Evolutionary conservation across 2,888 invertebrate species (phyloP).

Genomic region (Peribatodes rhomboidaria): DNA sequence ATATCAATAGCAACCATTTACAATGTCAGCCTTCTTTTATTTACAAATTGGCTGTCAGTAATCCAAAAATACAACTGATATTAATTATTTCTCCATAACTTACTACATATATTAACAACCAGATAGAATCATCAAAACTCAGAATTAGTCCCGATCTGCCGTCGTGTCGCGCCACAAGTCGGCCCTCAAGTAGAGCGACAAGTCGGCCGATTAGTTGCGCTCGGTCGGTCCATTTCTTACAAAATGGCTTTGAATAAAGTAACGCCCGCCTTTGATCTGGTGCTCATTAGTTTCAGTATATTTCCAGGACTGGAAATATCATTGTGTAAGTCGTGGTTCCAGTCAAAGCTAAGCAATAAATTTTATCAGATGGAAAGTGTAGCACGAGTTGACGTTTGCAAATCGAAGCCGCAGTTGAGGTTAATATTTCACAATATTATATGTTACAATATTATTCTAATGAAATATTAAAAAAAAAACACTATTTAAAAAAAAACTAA

Average conservation of each 20-base stretch:
- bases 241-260: slow-evolving; percentile 46
- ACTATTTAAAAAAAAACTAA: no score
- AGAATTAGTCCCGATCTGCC: slow-evolving; percentile 9
- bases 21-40: background rate
- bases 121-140: background rate
- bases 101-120: slow-evolving; percentile 2
- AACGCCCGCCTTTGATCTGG: slow-evolving; percentile 45
- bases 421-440: no score
- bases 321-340: slow-evolving; percentile 1
- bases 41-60: slow-evolving; percentile 9
- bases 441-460: no score
- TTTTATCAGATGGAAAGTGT: no score
- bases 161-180: background rate
- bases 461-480: no score
- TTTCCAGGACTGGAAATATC: slow-evolving; percentile 37
- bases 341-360: slow-evolving; percentile 13
- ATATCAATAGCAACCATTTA: background rate
- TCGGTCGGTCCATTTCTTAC: slow-evolving; percentile 41
- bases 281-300: slow-evolving; percentile 45
- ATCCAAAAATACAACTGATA: slow-evolving; percentile 11
- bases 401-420: no score
- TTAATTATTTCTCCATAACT: slow-evolving; percentile 17
- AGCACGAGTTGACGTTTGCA: no score
- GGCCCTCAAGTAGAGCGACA: slow-evolving; percentile 10
- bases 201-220: slow-evolving; percentile 33